phyloP scores from a whole-genome alignment of 2,888 invertebrate genomes.

The Bellardia pandia region DNA sequence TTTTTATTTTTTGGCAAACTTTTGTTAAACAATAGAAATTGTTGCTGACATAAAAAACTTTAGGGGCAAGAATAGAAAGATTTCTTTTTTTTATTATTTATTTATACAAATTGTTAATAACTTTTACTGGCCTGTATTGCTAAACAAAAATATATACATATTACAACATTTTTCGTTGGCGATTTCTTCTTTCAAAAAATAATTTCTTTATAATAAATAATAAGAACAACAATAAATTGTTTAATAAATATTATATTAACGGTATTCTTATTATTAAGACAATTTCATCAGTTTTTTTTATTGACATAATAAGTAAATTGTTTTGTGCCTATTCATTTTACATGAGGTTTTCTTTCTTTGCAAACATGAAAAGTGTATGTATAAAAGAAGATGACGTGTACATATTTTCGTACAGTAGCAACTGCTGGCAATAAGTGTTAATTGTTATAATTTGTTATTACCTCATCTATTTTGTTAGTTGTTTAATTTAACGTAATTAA shows the following conservation, averaged over 20 bases:
- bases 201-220: neutral
- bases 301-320: neutral
- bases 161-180: slow-evolving; percentile 39
- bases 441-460: neutral
- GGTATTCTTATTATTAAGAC: neutral
- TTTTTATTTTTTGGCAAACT: slow-evolving; percentile 33
- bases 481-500: neutral
- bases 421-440: too few relatives aligned
- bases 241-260: neutral
- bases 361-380: too few relatives aligned
- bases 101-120: slow-evolving; percentile 31
- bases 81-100: slow-evolving; percentile 39
- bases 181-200: neutral
- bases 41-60: neutral
- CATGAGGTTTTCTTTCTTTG: neutral
- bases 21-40: slow-evolving; percentile 29
- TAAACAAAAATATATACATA: neutral
- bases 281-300: neutral
- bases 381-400: neutral
- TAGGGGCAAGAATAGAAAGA: slow-evolving; percentile 28
- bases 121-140: slow-evolving; percentile 44
- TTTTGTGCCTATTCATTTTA: neutral
- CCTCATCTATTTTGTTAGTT: neutral
- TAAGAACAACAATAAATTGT: neutral
- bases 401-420: neutral